Evolutionary conservation across 2,113 vertebrate genomes (phyloP), one percentile per base, ranked within the genome.

Genomic region (Psittacula cyanocephala): DNA sequence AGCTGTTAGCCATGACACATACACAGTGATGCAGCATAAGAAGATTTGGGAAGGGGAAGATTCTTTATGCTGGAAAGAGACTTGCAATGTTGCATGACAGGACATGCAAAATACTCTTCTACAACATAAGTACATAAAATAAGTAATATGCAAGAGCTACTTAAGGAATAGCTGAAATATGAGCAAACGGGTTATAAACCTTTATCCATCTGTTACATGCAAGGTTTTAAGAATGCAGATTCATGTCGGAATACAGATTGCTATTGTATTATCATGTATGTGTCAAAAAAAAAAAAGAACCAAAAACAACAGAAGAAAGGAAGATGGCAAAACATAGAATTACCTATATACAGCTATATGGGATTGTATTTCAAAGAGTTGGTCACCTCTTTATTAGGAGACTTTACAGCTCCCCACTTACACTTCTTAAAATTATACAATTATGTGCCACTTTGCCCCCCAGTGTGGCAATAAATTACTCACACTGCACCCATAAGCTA

Each of bases 81-180:
- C 33, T 67, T 62, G 41, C 44, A 53, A 3, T 31, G 1, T 29
- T 79, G 79, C 80, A 63, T 63, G 89, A 75, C 41, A 77, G 47
- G 41, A 62, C 93, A 72, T 18, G 79, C n/a, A 85, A 81, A 95
- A 75, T 37, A 47, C 16, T 76, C 44, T 85, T 74, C 28, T 64
- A 62, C 74, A 57, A 85, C 93, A 79, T 72, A 37, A 37, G 37
- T 37, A 85, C 93, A 79, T 72, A 67, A 94, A 96, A 94, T 35
- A 16, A 91, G 64, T 59, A 41, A 64, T 85, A 67, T 49, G 23
- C 17, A 79, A 86, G 47, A 86, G 33, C 47, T 57, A 65, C 19
- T n/a, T 53, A 60, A 88, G 46, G n/a, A 64, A 70, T 20, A 89
- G 17, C 41, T 94, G 59, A 91, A 95, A 95, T 53, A 86, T 25